Conservation (phyloP, 2,113 vertebrate species). For the Grammomys dolichurus region DNA sequence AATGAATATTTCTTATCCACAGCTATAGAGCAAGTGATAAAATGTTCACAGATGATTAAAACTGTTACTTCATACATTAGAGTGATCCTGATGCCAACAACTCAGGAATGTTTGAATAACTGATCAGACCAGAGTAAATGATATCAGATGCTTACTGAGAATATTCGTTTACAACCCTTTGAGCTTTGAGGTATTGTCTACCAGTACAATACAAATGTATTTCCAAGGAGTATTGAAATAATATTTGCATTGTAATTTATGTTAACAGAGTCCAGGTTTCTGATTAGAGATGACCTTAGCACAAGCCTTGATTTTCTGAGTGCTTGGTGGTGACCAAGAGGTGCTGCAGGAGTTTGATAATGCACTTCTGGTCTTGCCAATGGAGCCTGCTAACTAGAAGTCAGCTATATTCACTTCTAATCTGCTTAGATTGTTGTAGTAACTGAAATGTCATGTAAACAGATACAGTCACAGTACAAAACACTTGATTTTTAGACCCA, state of each 20-base stretch:
- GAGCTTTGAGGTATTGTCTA: not conserved
- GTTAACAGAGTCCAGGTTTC: not conserved
- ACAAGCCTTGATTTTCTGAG: not conserved
- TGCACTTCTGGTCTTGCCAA: not conserved
- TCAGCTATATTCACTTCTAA: conserved; percentile 49
- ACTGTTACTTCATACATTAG: not conserved
- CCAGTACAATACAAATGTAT: not conserved
- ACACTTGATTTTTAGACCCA: conserved; percentile 31
- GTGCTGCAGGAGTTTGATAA: not conserved
- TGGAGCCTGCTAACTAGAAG: conserved; percentile 10
- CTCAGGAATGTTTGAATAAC: conserved; percentile 2
- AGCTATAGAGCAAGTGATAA: not conserved
- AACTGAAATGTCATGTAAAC: conserved; percentile 50
- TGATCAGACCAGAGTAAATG: not conserved
- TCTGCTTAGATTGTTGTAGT: conserved; percentile 29
- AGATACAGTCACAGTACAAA: conserved; percentile 27
- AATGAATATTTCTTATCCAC: not conserved
- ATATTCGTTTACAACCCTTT: not conserved
- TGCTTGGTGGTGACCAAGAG: not conserved
- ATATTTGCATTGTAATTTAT: conserved; percentile 27
- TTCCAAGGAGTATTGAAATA: conserved; percentile 37
- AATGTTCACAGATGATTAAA: conserved; percentile 41
- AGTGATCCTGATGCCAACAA: conserved; percentile 20
- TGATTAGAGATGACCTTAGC: not conserved
- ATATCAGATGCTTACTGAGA: not conserved